Base-by-base conservation (phyloP, 1,140 invertebrate species). In the Danaus melanippus region DNA sequence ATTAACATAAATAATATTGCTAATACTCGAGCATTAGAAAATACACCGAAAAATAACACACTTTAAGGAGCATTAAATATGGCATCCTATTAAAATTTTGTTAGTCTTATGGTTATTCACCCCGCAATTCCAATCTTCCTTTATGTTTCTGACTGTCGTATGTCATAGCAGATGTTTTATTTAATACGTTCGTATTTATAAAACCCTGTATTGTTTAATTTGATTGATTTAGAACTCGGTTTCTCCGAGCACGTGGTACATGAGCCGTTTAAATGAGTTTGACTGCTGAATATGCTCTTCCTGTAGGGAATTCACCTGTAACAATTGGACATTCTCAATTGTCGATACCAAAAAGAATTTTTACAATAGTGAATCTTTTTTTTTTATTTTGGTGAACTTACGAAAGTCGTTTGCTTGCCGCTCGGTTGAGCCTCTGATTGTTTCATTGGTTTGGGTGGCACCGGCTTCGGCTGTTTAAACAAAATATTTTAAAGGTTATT, bases 241-340 rank as follows among this genome's bases (percentile, higher is more conserved):
- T 87, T 94, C 92, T 60, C 92, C 93, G 72, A 95, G 88, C 56
- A 96, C 94, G 86, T 94, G 92, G 88, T 93, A 92, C 95, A 97
- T 97, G 70, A 97, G 91, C 75, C 94, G 92, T 84, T 94, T 95
- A 90, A 97, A 97, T 58, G 94, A 95, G 80, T 93, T 92, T 79
- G 95, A 96, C 80, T 97, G 95, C 69, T 95, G 94, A 74, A 97
- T 97, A 67, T 91, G 91, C 71, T 96, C 94, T 71, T 91, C 90
- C 51, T 90, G 88, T 55, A 88, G 69, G 32, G 88, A 86, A 66
- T 88, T 90, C 58, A 90, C 86, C 90, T 91, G 80, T n/a, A 88
- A 89, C 48, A 58, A 50, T 10, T 21, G 42, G 46, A 32, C 7
- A 32, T 7, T 32, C 21, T 32, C 2, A 32, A 32, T 56, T 56